A percentile compares a stretch with the other conserved stretches of the same genome.
Conservation (phyloP, 2,797 vertebrate genomes). For the Enoplosus armatus region DNA sequence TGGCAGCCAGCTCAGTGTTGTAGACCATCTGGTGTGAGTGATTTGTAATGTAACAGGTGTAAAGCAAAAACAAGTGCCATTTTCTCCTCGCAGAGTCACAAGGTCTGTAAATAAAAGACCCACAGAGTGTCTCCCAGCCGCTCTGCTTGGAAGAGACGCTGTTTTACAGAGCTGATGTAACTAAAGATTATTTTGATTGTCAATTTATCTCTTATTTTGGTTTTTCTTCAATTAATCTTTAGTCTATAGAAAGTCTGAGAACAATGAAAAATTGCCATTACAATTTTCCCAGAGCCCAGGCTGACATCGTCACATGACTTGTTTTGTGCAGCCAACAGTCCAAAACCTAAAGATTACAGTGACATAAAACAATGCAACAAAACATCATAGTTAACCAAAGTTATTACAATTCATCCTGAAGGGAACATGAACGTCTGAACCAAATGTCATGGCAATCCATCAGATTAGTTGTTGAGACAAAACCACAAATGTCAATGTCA, state of each 20-base stretch:
- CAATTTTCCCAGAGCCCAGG: not conserved
- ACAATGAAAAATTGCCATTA: not conserved
- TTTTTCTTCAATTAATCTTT: not conserved
- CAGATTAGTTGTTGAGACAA: too few species aligned
- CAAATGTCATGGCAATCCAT: too few species aligned
- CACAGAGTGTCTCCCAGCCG: not conserved
- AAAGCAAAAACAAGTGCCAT: not conserved
- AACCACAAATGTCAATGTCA: too few species aligned
- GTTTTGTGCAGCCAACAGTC: not conserved
- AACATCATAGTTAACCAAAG: not conserved
- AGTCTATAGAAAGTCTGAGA: not conserved
- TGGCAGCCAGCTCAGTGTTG: not conserved
- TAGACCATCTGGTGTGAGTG: not conserved
- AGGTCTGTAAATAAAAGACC: not conserved
- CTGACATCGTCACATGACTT: not conserved
- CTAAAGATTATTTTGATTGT: not conserved
- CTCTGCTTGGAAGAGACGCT: not conserved
- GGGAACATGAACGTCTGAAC: too few species aligned
- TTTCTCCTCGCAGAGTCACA: not conserved
- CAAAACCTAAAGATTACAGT: not conserved
- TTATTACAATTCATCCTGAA: too few species aligned
- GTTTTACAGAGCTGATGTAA: not conserved
- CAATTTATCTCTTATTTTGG: not conserved
- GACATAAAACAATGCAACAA: too few species aligned
- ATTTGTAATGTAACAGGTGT: slow-evolving; percentile 47